phyloP scores from a whole-genome alignment of 2,797 vertebrate genomes.

The Lemur catta region DNA sequence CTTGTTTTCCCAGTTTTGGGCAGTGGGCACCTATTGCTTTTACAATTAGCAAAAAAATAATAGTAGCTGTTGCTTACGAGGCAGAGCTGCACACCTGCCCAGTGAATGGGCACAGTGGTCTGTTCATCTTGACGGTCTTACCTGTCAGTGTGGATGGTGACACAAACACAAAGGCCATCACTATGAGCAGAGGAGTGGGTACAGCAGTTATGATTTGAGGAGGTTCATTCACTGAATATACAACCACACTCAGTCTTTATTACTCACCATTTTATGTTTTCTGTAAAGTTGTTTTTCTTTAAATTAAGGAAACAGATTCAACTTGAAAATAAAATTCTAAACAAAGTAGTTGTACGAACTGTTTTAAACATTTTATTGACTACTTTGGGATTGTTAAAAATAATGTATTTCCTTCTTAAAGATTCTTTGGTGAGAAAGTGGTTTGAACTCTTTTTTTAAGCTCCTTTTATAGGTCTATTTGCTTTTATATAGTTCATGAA shows the following conservation, averaged over 20 bases:
- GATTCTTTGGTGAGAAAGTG: conserved; percentile 17
- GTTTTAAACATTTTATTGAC: conserved; percentile 16
- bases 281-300: neutral
- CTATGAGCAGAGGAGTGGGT: fast-evolving
- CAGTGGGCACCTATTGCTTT: neutral
- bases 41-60: neutral
- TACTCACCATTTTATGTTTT: neutral
- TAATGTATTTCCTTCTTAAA: neutral
- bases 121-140: neutral
- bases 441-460: conserved; percentile 22
- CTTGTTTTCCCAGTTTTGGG: neutral
- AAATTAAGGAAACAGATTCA: neutral
- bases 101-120: neutral
- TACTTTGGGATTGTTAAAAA: neutral
- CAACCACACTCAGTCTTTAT: neutral
- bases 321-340: conserved; percentile 21
- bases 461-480: conserved; percentile 41
- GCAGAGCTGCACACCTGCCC: neutral
- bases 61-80: neutral
- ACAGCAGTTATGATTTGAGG: neutral
- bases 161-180: fast-evolving
- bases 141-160: neutral
- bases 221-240: neutral
- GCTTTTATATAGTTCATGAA: conserved; percentile 35
- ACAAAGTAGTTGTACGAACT: neutral